Base-by-base conservation (phyloP, 2,888 invertebrate genomes). In the Deroplatys truncata region DNA sequence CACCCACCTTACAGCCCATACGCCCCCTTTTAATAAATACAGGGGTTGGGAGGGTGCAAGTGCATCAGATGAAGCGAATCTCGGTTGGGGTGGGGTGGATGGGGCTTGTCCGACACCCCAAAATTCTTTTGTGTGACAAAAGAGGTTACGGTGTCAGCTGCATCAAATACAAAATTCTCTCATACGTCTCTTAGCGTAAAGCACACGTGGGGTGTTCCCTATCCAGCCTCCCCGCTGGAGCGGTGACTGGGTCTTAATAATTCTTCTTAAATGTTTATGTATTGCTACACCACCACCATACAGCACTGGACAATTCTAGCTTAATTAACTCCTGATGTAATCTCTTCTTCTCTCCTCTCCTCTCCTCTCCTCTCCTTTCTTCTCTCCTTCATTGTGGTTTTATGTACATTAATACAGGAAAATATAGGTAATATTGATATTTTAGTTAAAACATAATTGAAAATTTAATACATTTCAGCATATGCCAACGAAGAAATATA, bases 101-200 rank as follows among this genome's bases (percentile, higher is more conserved):
- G 87, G 86, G 89, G 88, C 87, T 83, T 87, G 83, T 82, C 83
- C 87, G 83, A 87, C 87, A 83, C 87, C 87, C 87, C 82, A 87
- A 87, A 87, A 87, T 87, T 83, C 87, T 83, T n/a, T 87, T 87
- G 87, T 87, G 82, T 83, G 9, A 87, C 82, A 87, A 82, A 89
- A 86, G 89, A 88, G 88, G 88, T 89, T 84, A 86, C 88, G 89
- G 88, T 92, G 92, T 92, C 91, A 92, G 92, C 92, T 92, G 92
- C 91, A 85, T 91, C 86, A 88, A 90, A 92, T 86, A 82, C 29
- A 82, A 49, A 88, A 89, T 90, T 90, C 90, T 90, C 89, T 89
- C 91, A 89, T 86, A 88, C 84, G 88, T 72, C 91, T 88, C 89
- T 84, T 72, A 84, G 88, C 86, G 16, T 13, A n/a, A 85, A 82